Base-by-base conservation (phyloP, 2,888 invertebrate species). In the Drosophila barbarae region DNA sequence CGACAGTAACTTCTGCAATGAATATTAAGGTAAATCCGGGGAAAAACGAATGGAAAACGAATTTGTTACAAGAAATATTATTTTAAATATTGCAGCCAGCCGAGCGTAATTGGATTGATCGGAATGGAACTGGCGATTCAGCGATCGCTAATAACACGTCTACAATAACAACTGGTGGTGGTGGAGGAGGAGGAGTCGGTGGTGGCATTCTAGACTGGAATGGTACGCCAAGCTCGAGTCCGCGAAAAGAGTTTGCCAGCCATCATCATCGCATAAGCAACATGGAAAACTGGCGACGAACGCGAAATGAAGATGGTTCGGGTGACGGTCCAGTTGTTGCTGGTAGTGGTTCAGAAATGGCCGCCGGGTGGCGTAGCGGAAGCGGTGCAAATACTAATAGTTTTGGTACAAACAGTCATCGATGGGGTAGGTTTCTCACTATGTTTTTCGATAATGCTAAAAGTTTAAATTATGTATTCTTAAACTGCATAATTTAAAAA, bases 261-360 rank as follows among this genome's bases (percentile, higher is more conserved):
- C 87, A 88, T 49, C 87, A 88, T 61, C 76, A 86, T 21, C 82
- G 87, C 2, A 88, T 87, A 65, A 72, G 86, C 1, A 88, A 87
- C 69, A 73, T 88, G 72, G 90, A 90, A 54, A 90, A 89, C 65
- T 90, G 90, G 89, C 83, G 90, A 8, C 71, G 88, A 49, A 87
- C 76, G 61, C 84, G 88, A 0, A 79, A 82, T 47, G 89, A 88
- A 50, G 89, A 89, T 55, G 81, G 82, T 1, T 74, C 82, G 8
- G 77, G 80, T 2, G 85, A 86, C 54, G 81, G 78, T 0, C 59
- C 77, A 10, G 56, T 65, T 5, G 18, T 63, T 5, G 15, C 57
- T 49, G 66, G 60, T 8, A 23, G 59, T 2, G 68, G 68, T 2
- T 28, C 72, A 0, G 85, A 84, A 30, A 59, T 39, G 1, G 52